Base-by-base conservation (phyloP, 2,888 invertebrate genomes). In the Hypsopygia costalis region DNA sequence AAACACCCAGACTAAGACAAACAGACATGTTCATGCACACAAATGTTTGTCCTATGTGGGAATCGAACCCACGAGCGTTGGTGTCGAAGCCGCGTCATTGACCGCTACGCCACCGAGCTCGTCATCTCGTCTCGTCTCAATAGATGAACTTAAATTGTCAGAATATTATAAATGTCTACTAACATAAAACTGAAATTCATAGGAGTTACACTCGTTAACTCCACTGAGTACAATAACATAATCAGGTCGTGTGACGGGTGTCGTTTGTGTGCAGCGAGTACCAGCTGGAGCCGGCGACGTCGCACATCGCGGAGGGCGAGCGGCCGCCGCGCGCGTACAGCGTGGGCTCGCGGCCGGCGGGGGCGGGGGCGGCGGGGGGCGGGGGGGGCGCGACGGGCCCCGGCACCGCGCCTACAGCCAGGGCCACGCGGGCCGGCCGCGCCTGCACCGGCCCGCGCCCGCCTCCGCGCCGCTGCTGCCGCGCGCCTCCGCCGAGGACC, bases 311-410 rank as follows among this genome's bases (percentile, higher is more conserved):
- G 27, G 91, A 91, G 51, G 61, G 92, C 56, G 72, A 54, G 58
- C 87, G 90, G 55, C 94, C 94, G n/a, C 90, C 92, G 37, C 90
- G 96, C 52, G 93, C 96, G 1, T 96, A 96, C 81, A 96, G 96
- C 16, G 94, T 97, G 49, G 97, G 97, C 11, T 96, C 95, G 40
- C 91, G 94, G 52, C 94, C 94, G 1, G 93, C 94, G 58, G n/a
- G 75, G 74, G 27, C 65, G 78, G 36, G 79, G 82, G 46, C 37
- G 81, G 40, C 91, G 94, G 52, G 94, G 94, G 1, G 93, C 94
- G 58, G n/a, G 75, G 74, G 27, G 66, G 78, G 36, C 79, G 82
- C n/a, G n/a, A n/a, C n/a, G 46, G 31, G 81, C 83, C 55, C 50
- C 51, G 88, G 79, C 93, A 93, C 51, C 90, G 91, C 44, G 85